Base-by-base conservation (phyloP, 1,140 invertebrate genomes). In the Ganaspis sp. region DNA sequence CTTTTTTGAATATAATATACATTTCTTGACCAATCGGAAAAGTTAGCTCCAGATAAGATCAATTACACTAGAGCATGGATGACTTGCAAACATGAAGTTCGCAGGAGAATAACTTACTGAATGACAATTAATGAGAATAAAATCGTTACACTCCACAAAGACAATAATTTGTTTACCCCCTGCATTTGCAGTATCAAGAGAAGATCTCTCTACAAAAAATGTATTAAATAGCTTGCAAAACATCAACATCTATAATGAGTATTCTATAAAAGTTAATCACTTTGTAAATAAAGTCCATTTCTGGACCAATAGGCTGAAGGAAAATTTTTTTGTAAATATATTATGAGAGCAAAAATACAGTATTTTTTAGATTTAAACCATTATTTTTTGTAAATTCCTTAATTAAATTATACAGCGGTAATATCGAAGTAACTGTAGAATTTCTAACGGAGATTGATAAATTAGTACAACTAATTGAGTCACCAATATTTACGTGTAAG, bases 401-500 rank as follows among this genome's bases (percentile, higher is more conserved):
- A 83, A 87, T 75, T 15, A 29, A 42, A 69, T 54, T 80, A 85
- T 84, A 70, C 84, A 98, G 98, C 90, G 97, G 96, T 29, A 96
- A 98, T 87, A 93, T 99, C 69, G 98, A 99, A 92, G 95, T 99
- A 42, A 99, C 98, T 0, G 95, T 99, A 40, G 98, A 99, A 79
- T 96, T 99, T 87, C 92, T 99, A 1, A 96, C 95, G 9, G 99
- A 99, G 93, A 95, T 99, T 74, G 99, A 99, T 89, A 98, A 99
- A 92, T 89, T 99, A 71, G 96, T 99, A 15, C 99, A 99, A 89
- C 92, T 99, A 0, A 96, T 99, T 77, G 99, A 99, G 92, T 99
- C 99, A 19, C 99, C 99, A 9, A 99, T 99, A 89, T 99, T 99
- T 92, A 97, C 98, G 79, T 98, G 98, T 99, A 92, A 96, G 96